Conservation (phyloP, 2,888 invertebrate species). For the Taenaris catops region DNA sequence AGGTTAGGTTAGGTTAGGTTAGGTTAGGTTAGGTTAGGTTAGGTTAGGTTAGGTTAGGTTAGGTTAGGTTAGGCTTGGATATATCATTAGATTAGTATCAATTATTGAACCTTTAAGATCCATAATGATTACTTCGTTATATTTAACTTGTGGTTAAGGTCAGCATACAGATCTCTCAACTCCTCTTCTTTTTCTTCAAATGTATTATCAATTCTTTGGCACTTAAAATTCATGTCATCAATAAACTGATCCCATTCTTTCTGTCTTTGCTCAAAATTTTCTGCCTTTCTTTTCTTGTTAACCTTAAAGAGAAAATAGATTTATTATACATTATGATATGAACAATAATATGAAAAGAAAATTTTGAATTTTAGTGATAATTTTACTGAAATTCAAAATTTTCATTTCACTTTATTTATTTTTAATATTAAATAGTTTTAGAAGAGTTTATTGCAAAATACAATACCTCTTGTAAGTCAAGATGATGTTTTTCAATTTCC, state of each 20-base stretch:
- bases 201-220: conserved; percentile 86
- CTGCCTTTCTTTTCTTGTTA: conserved; percentile 33
- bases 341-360: no score
- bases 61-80: no score
- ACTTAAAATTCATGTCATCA: conserved; percentile 88
- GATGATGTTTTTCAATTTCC: conserved; percentile 80
- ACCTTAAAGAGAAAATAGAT: conserved; percentile 5
- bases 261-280: conserved; percentile 51
- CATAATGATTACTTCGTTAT: conserved; percentile 65
- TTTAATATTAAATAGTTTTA: no score
- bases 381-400: no score
- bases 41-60: no score
- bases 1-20: no score
- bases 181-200: conserved; percentile 90
- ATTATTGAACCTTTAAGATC: conserved; percentile 80
- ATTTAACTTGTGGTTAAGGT: conserved; percentile 86
- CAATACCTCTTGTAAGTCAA: conserved; percentile 74
- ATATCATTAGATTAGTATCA: conserved; percentile 82
- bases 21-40: no score
- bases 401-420: no score
- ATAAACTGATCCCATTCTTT: conserved; percentile 87
- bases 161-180: conserved; percentile 85
- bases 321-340: not conserved
- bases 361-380: no score
- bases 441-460: no score